phyloP scores from a whole-genome alignment of 1,140 invertebrate species.

The Fragariocoptes setiger region DNA sequence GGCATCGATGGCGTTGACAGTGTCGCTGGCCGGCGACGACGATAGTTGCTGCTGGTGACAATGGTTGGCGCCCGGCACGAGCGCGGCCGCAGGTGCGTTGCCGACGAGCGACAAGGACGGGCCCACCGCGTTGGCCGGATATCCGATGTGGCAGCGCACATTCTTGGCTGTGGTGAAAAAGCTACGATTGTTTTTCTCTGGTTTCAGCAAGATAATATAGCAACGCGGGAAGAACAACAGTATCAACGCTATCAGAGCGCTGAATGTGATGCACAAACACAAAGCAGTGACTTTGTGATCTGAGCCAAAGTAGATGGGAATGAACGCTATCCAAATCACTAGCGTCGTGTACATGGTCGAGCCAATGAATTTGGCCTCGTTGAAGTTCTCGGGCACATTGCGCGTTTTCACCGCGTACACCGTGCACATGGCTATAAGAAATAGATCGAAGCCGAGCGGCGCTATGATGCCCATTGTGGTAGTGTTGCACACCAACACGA shows the following conservation, averaged over 20 bases:
- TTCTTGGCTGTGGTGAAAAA: slow-evolving; percentile 42
- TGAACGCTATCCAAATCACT: slow-evolving; percentile 58
- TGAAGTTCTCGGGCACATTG: slow-evolving; percentile 60
- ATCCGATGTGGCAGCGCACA: slow-evolving; percentile 42
- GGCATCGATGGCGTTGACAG: not conserved
- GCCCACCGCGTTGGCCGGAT: not conserved
- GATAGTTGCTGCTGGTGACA: too few relatives aligned
- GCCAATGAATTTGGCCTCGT: slow-evolving; percentile 48
- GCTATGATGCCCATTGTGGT: slow-evolving; percentile 25
- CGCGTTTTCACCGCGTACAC: slow-evolving; percentile 52
- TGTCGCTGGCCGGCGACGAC: not conserved
- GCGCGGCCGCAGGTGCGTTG: not conserved
- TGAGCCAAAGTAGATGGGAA: slow-evolving; percentile 47
- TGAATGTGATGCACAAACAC: slow-evolving; percentile 32
- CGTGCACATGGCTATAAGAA: slow-evolving; percentile 43
- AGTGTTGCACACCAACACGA: slow-evolving; percentile 34
- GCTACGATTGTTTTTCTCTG: slow-evolving; percentile 40
- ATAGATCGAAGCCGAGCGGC: slow-evolving; percentile 41
- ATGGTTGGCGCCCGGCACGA: not conserved
- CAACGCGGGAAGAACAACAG: slow-evolving; percentile 45
- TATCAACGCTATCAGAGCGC: slow-evolving; percentile 36
- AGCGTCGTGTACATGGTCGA: slow-evolving; percentile 62
- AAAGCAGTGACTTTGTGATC: slow-evolving; percentile 33
- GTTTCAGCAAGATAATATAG: slow-evolving; percentile 38
- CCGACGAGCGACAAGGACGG: not conserved